Conservation (phyloP, 53 echinoderm and acorn worm genomes). For the Paracentrotus lividus region DNA sequence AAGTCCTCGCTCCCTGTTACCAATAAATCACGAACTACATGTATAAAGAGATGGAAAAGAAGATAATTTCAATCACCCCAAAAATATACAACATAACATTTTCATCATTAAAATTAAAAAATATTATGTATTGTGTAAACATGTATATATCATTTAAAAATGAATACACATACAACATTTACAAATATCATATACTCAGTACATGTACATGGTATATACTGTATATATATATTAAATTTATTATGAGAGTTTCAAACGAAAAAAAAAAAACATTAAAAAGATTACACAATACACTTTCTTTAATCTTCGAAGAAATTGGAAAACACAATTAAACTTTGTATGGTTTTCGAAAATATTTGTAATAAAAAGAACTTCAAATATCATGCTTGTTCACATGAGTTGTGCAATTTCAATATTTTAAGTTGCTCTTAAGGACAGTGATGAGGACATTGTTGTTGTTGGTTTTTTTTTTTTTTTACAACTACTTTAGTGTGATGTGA, state of each 20-base stretch:
- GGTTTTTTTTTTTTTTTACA: too few species aligned
- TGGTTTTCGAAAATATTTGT: background rate
- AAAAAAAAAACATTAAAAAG: background rate
- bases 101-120: background rate
- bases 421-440: too few species aligned
- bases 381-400: too few species aligned
- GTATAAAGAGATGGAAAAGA: background rate
- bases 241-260: background rate
- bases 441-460: too few species aligned
- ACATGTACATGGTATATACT: too few species aligned
- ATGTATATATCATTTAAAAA: background rate
- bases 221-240: background rate
- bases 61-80: background rate
- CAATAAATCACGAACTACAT: background rate
- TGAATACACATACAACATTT: constrained; percentile 2
- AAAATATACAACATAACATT: background rate
- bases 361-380: background rate
- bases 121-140: background rate
- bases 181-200: background rate
- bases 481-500: too few species aligned
- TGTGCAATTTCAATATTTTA: too few species aligned
- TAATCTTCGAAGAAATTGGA: background rate
- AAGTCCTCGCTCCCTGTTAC: too few species aligned
- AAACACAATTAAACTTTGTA: background rate
- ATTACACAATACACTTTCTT: background rate